Conservation (phyloP, 2,113 vertebrate genomes). For the Ceratotherium simum region DNA sequence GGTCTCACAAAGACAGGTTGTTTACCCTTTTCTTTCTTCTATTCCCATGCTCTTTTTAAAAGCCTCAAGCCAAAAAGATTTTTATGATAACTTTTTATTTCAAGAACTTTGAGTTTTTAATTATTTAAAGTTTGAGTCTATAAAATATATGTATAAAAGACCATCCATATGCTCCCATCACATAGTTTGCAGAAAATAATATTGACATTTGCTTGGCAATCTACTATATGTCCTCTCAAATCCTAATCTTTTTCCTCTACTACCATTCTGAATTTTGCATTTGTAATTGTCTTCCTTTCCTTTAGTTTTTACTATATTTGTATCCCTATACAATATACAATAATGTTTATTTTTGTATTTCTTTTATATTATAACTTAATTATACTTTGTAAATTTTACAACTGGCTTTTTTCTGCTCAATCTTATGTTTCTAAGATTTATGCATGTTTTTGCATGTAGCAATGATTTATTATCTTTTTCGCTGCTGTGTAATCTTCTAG, state of each 20-base stretch:
- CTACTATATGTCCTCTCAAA: background rate
- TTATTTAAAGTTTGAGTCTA: background rate
- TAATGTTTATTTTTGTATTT: background rate
- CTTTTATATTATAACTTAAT: conserved; percentile 1
- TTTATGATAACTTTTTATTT: background rate
- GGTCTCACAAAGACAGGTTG: background rate
- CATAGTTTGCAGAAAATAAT: background rate
- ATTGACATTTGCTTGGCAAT: background rate
- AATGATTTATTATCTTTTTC: background rate
- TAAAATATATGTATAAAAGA: background rate
- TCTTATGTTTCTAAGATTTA: background rate
- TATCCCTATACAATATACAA: background rate
- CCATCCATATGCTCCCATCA: background rate
- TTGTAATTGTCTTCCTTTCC: background rate
- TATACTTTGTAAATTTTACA: background rate
- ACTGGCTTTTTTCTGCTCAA: background rate
- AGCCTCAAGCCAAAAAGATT: background rate
- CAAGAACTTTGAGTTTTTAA: background rate
- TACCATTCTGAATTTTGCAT: background rate
- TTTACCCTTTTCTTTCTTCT: background rate
- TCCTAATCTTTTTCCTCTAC: background rate
- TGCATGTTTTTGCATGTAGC: background rate
- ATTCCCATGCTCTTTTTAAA: background rate
- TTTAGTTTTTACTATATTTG: background rate
- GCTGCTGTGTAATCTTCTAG: background rate